phyloP scores from a whole-genome alignment of 2,888 invertebrate species.

The Tenthredo livida region DNA sequence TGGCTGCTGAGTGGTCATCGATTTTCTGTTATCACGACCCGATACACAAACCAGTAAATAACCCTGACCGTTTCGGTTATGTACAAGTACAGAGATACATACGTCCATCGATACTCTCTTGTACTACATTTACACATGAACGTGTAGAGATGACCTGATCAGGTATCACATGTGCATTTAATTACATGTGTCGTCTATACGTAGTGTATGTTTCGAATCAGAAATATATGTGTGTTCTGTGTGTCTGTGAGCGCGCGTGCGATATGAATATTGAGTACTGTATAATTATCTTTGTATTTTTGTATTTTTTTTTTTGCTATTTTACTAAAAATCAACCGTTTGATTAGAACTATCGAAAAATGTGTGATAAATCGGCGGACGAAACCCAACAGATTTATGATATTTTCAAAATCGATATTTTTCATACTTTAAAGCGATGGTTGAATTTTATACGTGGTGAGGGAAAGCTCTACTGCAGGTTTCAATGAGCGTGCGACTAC shows the following conservation, averaged over 20 bases:
- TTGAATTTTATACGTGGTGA: too few species aligned
- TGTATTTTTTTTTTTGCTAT: too few species aligned
- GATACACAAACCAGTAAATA: conserved; percentile 55
- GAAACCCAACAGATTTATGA: too few species aligned
- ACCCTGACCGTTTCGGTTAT: conserved; percentile 45
- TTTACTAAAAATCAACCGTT: too few species aligned
- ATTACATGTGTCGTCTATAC: not conserved
- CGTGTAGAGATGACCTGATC: not conserved
- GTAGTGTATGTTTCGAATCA: not conserved
- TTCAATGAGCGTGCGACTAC: not conserved
- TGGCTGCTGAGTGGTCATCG: conserved; percentile 53
- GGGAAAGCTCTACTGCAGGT: not conserved
- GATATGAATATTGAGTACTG: too few species aligned
- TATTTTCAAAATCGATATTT: too few species aligned
- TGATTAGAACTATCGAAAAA: too few species aligned
- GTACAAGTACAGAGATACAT: not conserved
- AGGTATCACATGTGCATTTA: not conserved
- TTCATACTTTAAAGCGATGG: too few species aligned
- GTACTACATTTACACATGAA: not conserved
- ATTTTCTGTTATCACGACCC: conserved; percentile 56
- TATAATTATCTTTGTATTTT: too few species aligned
- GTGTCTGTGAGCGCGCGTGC: too few species aligned
- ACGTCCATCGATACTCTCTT: not conserved
- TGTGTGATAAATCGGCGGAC: too few species aligned
- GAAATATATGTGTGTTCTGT: not conserved